A percentile compares a stretch with the other conserved stretches of the same genome.
These are phyloP conservation scores for Brachypalpus laphriformis DNA, from an alignment of 2,888 invertebrate genomes.

Conservation along the genomic window DNA sequence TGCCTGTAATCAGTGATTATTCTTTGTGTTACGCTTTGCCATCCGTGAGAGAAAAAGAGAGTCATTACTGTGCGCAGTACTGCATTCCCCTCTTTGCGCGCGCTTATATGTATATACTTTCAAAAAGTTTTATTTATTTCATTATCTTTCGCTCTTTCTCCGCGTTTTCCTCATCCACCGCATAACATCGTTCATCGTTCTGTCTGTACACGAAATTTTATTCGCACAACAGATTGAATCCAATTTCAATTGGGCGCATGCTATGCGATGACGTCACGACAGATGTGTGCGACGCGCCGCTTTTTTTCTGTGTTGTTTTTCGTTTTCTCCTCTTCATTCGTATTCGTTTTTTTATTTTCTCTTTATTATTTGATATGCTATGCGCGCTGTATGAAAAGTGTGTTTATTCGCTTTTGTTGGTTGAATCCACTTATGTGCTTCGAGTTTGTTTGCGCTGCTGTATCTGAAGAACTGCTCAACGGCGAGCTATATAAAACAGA, in stretches of 20 bases:
- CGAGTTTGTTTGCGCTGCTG: constrained; percentile 29
- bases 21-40: constrained; percentile 16
- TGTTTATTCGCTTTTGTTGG: constrained; percentile 42
- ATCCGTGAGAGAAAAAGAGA: constrained; percentile 5
- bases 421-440: constrained; percentile 34
- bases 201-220: constrained; percentile 28
- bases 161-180: neutral
- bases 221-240: constrained; percentile 55
- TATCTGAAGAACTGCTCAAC: neutral
- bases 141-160: constrained; percentile 40
- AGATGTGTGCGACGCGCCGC: constrained; percentile 48
- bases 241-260: constrained; percentile 68
- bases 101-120: constrained; percentile 1
- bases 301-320: constrained; percentile 10
- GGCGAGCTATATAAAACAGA: neutral
- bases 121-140: constrained; percentile 46
- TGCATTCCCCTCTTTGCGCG: constrained; percentile 9
- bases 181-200: neutral
- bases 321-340: constrained; percentile 3
- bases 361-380: constrained; percentile 29
- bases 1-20: constrained; percentile 54
- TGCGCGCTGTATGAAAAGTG: constrained; percentile 14
- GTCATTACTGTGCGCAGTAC: constrained; percentile 37
- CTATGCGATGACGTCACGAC: constrained; percentile 65
- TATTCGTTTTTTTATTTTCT: neutral